Conservation (phyloP, 2,888 invertebrate genomes). For the Andrena flavipes region DNA sequence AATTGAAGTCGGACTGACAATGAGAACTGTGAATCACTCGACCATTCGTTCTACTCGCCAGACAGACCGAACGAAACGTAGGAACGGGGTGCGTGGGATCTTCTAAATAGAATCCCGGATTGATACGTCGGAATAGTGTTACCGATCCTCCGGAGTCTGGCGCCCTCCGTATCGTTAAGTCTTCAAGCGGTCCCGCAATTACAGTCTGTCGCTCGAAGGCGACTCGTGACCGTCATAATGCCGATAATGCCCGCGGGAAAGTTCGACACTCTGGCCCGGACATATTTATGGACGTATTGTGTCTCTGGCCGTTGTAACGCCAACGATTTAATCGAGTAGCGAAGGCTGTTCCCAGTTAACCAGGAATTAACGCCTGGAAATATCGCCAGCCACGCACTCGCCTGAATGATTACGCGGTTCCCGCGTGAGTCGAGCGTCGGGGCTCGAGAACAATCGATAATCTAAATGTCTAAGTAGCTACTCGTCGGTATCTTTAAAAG, state of each 20-base stretch:
- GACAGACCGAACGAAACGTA: not conserved
- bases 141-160: constrained; percentile 67
- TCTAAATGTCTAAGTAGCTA: not conserved
- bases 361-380: constrained; percentile 13
- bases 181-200: constrained; percentile 69
- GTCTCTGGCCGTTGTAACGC: constrained; percentile 28
- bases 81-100: constrained; percentile 9
- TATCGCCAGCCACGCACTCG: not conserved
- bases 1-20: too few species aligned
- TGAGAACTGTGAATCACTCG: too few species aligned
- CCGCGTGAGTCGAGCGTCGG: not conserved
- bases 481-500: too few species aligned
- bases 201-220: constrained; percentile 70
- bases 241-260: constrained; percentile 62
- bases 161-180: constrained; percentile 65
- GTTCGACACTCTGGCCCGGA: constrained; percentile 60
- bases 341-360: not conserved
- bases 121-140: constrained; percentile 74
- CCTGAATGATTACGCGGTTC: not conserved
- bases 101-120: constrained; percentile 64
- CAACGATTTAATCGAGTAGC: constrained; percentile 47
- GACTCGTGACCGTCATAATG: constrained; percentile 66
- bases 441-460: not conserved
- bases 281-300: constrained; percentile 58
- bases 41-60: not conserved